Base-by-base conservation (phyloP, 2,888 invertebrate species). In the Nomada ruficornis region DNA sequence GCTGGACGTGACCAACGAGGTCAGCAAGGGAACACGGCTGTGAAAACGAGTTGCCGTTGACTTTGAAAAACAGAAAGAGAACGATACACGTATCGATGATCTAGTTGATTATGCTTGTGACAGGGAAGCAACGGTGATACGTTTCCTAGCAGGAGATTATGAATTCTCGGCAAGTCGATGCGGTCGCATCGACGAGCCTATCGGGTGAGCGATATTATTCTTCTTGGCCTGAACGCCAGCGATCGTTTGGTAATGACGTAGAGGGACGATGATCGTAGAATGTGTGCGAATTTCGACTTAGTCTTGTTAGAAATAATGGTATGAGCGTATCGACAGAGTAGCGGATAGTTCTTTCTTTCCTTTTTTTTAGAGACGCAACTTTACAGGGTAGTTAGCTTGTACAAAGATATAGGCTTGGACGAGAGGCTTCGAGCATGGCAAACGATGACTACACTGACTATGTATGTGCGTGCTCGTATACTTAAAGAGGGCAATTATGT, bases 1-100 rank as follows among this genome's bases (percentile, higher is more conserved):
- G 2, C 85, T 94, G 10, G 93, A 94, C 18, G 93, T 94, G 64
- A 92, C 93, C 63, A 93, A 90, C 81, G 94, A 94, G 85, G 90
- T 94, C 42, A 90, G 88, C 55, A 94, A 93, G 65, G 93, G 93
- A 57, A 94, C 94, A 47, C 91, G 90, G 83, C 90, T 94, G 50
- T 94, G 84, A 92, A 29, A 26, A 57, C 23, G 47, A 15, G 15
- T 13, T 13, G 47, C 47, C 15, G 47, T 47, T 47, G 13, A 2
- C 3, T 15, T 47, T 15, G 13, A 1, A 15, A 47, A 1, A 47
- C 47, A 4, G 10, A 11, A 47, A 47, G 11, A 47, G 15, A 1
- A 15, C 47, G 2, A 47, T 47, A 2, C 15, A 10, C 15, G 15
- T 47, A 47, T 15, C 47, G 47, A 26, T 64, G 4, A 3, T 20